Evolutionary conservation across 1,140 invertebrate species (phyloP), one percentile per base, ranked within the genome.

Genomic region (Physella acuta): DNA sequence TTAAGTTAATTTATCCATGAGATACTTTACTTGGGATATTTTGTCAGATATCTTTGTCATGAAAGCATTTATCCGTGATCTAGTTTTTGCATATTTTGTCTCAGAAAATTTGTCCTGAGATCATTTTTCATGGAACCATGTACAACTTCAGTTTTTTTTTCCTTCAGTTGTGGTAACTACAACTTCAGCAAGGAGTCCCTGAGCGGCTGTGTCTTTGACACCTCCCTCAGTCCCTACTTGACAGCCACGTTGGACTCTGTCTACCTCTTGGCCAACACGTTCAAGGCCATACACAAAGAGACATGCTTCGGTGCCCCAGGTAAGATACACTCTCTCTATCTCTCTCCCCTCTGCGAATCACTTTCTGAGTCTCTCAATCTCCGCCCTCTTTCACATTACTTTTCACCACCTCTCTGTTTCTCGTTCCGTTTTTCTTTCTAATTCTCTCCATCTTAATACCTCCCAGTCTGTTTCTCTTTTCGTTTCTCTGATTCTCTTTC

Each of bases 351-450:
- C 37, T 33, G 0, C 17, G 20, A 24, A 26, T 49, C 34, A 14
- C 28, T 30, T 44, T 49, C 3, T 28, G 4, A 24, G n/a, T 33
- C 3, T 63, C 44, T 37, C 17, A 20, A n/a, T 49, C 44, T 30
- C 28, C 37, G 37, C 36, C 44, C 37, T 63, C 20, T 44, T 49
- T 44, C 61, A 16, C 37, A 11, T 33, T 26, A 4, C 34, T 33
- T 44, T 24, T 26, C 26, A 8, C 39, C 44, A 17, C 28, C 37
- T 44, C 33, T 26, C 31, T 49, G 20, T 64, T 37, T 64, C 39
- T 64, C 61, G 20, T 16, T 64, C 37, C 44, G 11, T 60, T 4
- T 64, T 4, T 64, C 37, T n/a, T n/a, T n/a, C n/a, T n/a, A n/a
- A n/a, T n/a, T n/a, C n/a, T n/a, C n/a, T n/a, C n/a, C n/a, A n/a